A percentile compares a stretch with the other conserved stretches of the same genome.
Evolutionary conservation across 2,888 invertebrate species (phyloP).

Genomic region (Drosophila hamatofila): DNA sequence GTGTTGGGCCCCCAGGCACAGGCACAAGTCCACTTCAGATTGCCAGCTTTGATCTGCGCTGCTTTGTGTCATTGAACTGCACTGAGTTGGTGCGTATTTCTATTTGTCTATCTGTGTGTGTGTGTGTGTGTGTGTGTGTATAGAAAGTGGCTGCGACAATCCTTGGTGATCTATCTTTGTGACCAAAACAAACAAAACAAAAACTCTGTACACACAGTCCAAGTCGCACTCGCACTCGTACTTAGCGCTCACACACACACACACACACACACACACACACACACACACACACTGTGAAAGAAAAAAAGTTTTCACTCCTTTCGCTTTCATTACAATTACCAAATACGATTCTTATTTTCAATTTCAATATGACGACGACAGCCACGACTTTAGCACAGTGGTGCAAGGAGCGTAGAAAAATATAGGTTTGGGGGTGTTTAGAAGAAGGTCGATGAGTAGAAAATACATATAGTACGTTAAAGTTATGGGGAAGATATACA

Average conservation of each 20-base stretch:
- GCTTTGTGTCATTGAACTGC: conserved; percentile 60
- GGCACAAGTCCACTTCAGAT: conserved; percentile 62
- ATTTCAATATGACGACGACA: conserved; percentile 80
- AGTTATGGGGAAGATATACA: not conserved
- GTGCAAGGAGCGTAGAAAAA: not conserved
- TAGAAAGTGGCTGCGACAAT: conserved; percentile 71
- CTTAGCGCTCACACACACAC: conserved; percentile 39
- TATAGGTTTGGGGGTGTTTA: conserved; percentile 8
- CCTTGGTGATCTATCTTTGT: conserved; percentile 79
- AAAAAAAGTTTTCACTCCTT: conserved; percentile 77
- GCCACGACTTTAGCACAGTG: conserved; percentile 60
- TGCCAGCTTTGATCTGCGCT: conserved; percentile 34
- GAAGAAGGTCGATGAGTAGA: not conserved
- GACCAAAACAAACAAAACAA: conserved; percentile 53
- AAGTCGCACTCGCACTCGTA: conserved; percentile 30
- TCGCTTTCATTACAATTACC: conserved; percentile 80
- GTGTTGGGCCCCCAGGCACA: conserved; percentile 61
- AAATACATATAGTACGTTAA: no score
- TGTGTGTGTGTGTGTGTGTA: conserved; percentile 43
- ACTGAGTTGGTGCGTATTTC: conserved; percentile 8
- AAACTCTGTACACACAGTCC: conserved; percentile 46
- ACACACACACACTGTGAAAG: not conserved
- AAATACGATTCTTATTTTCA: conserved; percentile 81
- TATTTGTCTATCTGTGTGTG: not conserved
- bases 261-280: conserved; percentile 3